Percentiles rank a stretch among this genome's conserved stretches.
Evolutionary conservation across 2,888 invertebrate species (phyloP).

Genomic region (Imbricaverruca yamaguchii): DNA sequence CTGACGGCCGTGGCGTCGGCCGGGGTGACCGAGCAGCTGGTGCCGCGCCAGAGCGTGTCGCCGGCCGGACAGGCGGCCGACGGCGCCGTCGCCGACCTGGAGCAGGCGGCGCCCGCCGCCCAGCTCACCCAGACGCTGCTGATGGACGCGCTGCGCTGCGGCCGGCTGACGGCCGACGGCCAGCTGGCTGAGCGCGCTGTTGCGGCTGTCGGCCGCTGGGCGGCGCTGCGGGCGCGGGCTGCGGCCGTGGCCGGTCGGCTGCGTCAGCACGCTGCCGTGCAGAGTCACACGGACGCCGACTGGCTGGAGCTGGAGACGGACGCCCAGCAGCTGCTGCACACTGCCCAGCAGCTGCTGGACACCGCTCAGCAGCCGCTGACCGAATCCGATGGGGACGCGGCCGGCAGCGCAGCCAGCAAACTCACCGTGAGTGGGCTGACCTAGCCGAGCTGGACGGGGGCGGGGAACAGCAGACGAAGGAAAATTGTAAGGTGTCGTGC

Average conservation of each 20-base stretch:
- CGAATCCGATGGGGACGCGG: too few relatives aligned
- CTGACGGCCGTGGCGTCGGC: conserved; percentile 26
- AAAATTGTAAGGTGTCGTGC: too few relatives aligned
- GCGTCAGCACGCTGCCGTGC: not conserved
- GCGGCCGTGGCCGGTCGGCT: conserved; percentile 22
- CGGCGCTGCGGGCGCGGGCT: conserved; percentile 21
- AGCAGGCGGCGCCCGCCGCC: not conserved
- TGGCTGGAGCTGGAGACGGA: not conserved
- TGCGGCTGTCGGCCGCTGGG: not conserved
- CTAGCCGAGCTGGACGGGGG: not conserved
- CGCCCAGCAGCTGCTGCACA: not conserved
- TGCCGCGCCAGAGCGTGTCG: not conserved
- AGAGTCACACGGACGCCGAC: not conserved
- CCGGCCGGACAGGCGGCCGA: conserved; percentile 25
- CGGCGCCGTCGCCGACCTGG: conserved; percentile 31
- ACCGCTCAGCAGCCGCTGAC: too few relatives aligned
- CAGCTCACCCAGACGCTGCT: not conserved
- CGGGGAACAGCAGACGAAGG: not conserved
- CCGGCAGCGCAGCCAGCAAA: too few relatives aligned
- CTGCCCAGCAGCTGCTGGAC: not conserved
- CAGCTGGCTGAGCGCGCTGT: not conserved
- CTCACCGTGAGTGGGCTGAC: not conserved
- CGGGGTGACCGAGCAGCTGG: not conserved
- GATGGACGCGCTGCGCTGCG: not conserved
- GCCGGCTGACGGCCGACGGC: not conserved